Base-by-base conservation (phyloP, 2,113 vertebrate genomes). In the Alethe castanea region DNA sequence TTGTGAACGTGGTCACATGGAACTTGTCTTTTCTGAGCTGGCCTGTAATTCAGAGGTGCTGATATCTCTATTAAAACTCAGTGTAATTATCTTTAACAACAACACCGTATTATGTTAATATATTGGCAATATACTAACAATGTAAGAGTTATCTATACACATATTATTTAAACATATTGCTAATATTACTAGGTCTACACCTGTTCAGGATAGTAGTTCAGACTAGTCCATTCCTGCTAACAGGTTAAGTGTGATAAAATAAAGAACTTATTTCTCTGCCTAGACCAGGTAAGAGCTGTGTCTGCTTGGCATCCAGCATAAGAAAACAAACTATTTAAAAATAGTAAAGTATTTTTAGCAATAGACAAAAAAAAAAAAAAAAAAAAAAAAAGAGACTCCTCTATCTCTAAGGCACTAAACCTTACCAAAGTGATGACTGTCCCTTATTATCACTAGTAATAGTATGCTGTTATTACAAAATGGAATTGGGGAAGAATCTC, bases 161-260 rank as follows among this genome's bases (percentile, higher is more conserved):
- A 14, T 60, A 45, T 11, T 33, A 24, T 66, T 80, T 35, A 14
- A 17, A 45, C 20, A 44, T 59, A 53, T 38, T 53, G 28, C 23
- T 53, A 53, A 20, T 67, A 60, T 25, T 66, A 25, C 33, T n/a
- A 60, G n/a, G 38, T 25, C 60, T n/a, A 28, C 23, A 65, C 7
- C 3, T 61, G 36, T 62, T 76, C 40, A 42, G 73, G 19, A 45
- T 13, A 64, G 25, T 19, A 38, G 18, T 84, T 95, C 69, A 52
- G 83, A 35, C 18, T 82, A 28, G 48, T 56, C 50, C 12, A 5
- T 81, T 81, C 23, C 66, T 76, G 38, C 16, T 53, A 79, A 82
- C 42, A 79, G 8, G 33, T 69, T 81, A 89, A 91, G 81, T 38
- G 19, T 28, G 78, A 60, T 50, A 81, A 89, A 91, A 90, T 29